phyloP scores from a whole-genome alignment of 2,888 invertebrate species.

The Teleogryllus oceanicus region DNA sequence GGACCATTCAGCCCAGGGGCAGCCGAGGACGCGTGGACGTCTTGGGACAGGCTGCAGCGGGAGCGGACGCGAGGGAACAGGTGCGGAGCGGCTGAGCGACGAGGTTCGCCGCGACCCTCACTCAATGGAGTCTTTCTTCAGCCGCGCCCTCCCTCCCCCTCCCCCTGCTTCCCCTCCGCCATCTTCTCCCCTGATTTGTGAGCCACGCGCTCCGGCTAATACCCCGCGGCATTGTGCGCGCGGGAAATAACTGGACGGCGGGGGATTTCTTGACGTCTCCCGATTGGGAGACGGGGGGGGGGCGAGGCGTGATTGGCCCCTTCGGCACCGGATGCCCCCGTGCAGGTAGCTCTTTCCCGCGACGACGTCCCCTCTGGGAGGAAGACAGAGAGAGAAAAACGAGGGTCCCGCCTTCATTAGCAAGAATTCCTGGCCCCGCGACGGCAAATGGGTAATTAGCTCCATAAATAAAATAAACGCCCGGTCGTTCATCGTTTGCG shows the following conservation, averaged over 20 bases:
- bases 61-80: neutral
- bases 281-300: neutral
- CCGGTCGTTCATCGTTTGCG: neutral
- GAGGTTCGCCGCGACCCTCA: too few species aligned
- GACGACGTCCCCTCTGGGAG: too few species aligned
- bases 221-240: neutral
- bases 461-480: conserved; percentile 6
- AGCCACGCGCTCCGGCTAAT: neutral
- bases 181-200: neutral
- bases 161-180: neutral
- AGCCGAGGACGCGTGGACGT: too few species aligned
- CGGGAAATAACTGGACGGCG: neutral
- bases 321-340: neutral
- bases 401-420: neutral
- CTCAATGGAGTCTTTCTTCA: too few species aligned
- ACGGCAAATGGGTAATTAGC: neutral
- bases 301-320: neutral
- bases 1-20: too few species aligned
- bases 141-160: neutral
- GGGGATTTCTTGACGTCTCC: conserved; percentile 2
- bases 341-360: too few species aligned
- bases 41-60: too few species aligned
- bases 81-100: neutral
- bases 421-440: neutral
- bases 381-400: too few species aligned